Base-by-base conservation (phyloP, 2,888 invertebrate species). In the Sipha maydis region DNA sequence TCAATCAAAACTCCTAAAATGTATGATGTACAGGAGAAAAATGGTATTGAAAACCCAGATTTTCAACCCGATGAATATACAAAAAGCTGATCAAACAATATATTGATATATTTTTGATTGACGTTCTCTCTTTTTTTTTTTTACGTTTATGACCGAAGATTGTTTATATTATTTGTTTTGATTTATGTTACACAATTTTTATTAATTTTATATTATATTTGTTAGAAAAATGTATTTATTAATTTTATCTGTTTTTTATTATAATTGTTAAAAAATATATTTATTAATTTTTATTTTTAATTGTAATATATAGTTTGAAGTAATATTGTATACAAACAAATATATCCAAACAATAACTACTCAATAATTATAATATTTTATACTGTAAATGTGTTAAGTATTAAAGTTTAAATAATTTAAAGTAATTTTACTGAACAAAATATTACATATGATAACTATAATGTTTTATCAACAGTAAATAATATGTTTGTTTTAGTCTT, bases 1-100 rank as follows among this genome's bases (percentile, higher is more conserved):
- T 61, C 17, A 61, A n/a, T 8, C 28, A 14, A 0, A 56, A n/a
- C 48, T 38, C 21, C 31, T 56, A 80, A 75, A 77, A 0, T 31
- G 14, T 48, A 31, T 34, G 86, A 80, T 4, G 73, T 9, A 0
- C 80, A 75, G 4, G 86, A 80, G 41, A 88, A 75, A 80, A 88
- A 75, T 31, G 41, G 75, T 56, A 73, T 80, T 28, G 41, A 75
- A 9, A 88, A 88, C 31, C 25, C 19, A 28, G 56, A 38, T n/a
- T 88, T 28, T 80, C 38, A 80, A n/a, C 48, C 28, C 3, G 80
- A 80, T 28, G 38, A 75, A 34, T n/a, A 38, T 25, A 56, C 8
- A 31, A 67, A 75, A 56, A 38, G 21, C 19, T 41, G 11, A 73
- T 56, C 17, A 17, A 7, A 61, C 8, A 34, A 34, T 38, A 75